Evolutionary conservation across 2,797 vertebrate genomes (phyloP), one percentile per base, ranked within the genome.

Genomic region (Peromyscus aztecus): DNA sequence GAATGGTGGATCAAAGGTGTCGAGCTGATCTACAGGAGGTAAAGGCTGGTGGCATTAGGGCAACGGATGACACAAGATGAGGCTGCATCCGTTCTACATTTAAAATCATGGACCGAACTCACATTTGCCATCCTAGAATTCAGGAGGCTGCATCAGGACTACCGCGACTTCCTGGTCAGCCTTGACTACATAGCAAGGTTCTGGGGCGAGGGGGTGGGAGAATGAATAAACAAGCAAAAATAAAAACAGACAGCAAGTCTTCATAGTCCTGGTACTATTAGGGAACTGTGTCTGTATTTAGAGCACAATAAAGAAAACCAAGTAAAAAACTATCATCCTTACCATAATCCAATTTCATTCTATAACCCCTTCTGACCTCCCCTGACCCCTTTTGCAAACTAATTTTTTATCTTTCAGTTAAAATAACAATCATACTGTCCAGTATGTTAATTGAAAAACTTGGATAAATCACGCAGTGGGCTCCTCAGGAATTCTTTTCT

Each of bases 221-320:
- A 14, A 65, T 29, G 11, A 40, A 31, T 55, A 73, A 87, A 73
- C 49, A 31, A 43, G 43, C 77, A 80, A n/a, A 71, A 86, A 29
- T 55, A 6, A n/a, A 49, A 27, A 49, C 43, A 40, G 67, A 43
- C 43, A 34, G 69, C 9, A 27, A 27, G 24, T 87, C 31, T 89
- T 89, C 71, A 55, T 34, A 55, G 86, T 92, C 69, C 75, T 57
- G 67, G 34, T 89, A 43, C 23, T 52, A 49, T 27, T 46, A 46
- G 11, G 29, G 71, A 94, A 89, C 80, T 94, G 7, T 3, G 13
- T 92, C 49, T 59, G 82, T 55, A 34, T 17, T 57, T 31, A 37
- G 23, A 94, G 37, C 65, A 95, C 89, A 86, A n/a, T 40, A 75
- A 75, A 43, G 37, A 69, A 86, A 94, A 78, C 0, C 3, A 95